Base-by-base conservation (phyloP, 2,113 vertebrate genomes). In the Mesocricetus auratus region DNA sequence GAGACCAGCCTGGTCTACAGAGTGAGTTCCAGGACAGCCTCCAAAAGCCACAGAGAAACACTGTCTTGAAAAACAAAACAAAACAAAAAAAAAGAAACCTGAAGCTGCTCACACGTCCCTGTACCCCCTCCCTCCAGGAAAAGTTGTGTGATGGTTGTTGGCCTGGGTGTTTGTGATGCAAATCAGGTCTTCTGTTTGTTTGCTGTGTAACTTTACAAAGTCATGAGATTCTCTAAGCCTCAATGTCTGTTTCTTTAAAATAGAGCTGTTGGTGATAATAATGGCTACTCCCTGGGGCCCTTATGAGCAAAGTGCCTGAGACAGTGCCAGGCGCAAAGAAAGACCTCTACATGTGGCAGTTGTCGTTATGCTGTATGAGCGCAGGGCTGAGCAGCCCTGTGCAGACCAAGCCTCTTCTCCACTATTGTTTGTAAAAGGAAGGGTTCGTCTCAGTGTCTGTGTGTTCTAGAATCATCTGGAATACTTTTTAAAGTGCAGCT, bases 221-320 rank as follows among this genome's bases (percentile, higher is more conserved):
- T 45, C 64, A 91, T 11, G 60, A 21, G 81, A 12, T 12, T 82
- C 36, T 85, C 64, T 11, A 42, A 73, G 50, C 75, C 31, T 17
- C 36, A 9, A 15, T 42, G 79, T 91, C 88, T 93, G 78, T 31
- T 75, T 93, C 81, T 91, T 79, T 75, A 45, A 89, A 79, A 47
- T 10, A 29, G 79, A 91, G 31, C 45, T 19, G 42, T 68, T 66
- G 64, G 33, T 82, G 33, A 19, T 31, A 62, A 47, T 66, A 36
- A 36, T 5, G 29, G 62, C 10, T 66, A 39, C 31, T 29, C 33
- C 10, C 4, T 11, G 42, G 10, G 6, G 53, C 4, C 12, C 31
- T 39, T 78, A 24, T 29, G 62, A 69, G 21, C 36, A 13, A 60
- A 77, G 29, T 56, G 24, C 83, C 29, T 3, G 2, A 68, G 78